Evolutionary conservation across 2,797 vertebrate species (phyloP), one percentile per base, ranked within the genome.

Genomic region (Aeoliscus strigatus): DNA sequence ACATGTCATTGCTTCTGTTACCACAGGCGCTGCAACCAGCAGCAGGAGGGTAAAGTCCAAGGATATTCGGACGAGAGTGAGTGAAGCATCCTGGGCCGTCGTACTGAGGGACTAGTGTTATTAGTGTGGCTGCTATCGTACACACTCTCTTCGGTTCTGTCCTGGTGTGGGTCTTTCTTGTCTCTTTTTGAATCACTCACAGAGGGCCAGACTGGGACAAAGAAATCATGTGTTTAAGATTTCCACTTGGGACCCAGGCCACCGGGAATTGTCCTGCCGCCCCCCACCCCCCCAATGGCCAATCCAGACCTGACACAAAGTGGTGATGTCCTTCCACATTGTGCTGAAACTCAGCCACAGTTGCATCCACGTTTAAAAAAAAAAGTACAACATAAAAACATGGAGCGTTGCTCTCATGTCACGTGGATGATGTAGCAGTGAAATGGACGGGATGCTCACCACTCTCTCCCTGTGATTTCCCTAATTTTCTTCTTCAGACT

Each of bases 51-150:
- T 79, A 70, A 89, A 79, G 70, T 21, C 54, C 57, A 88, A 80
- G 77, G 85, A 85, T 66, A 55, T 54, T 65, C 74, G 51, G 63
- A 79, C 84, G 53, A 82, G 79, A 86, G 86, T 89, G 86, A 90
- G 88, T 90, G 70, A 81, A 64, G 66, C 63, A 66, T 73, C 59
- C 59, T 66, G 65, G 59, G 60, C 45, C 28, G 32, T 71, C 63
- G 45, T 41, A 45, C 13, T 60, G 29, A 25, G 14, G 39, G 14
- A 27, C 30, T 49, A 42, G 39, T 44, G 27, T 17, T 45, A 47
- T 27, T 37, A 28, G 32, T 41, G 27, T 52, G 7, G 67, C 45
- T 60, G 12, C 23, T 10, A 55, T 35, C 55, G 8, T 32, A 11
- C 28, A 34, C 12, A 21, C 28, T 17, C 13, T 41, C 13, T 26